Base-by-base conservation (phyloP, 2,797 vertebrate genomes). In the Poeciliopsis presidionis region DNA sequence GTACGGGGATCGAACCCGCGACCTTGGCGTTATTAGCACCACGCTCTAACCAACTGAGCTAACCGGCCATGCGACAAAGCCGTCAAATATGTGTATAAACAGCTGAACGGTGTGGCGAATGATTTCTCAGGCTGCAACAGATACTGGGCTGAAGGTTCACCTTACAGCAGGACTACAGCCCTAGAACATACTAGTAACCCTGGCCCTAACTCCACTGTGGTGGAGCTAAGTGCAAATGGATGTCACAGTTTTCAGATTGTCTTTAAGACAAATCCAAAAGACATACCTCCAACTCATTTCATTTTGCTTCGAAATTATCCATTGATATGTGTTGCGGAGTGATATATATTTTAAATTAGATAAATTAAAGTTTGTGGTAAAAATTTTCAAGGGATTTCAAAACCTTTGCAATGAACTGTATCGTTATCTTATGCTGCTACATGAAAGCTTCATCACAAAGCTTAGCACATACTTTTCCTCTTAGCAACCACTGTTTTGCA, bases 1-100 rank as follows among this genome's bases (percentile, higher is more conserved):
- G 79, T 95, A 95, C 92, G 88, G 94, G 93, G 92, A 95, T 95
- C 91, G 88, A 95, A 95, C 94, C 93, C 92, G 75, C 88, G 75
- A 94, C 93, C 91, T 93, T 94, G 93, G 92, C 92, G 84, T 95
- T 94, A 95, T 95, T 94, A 94, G 93, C 92, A 95, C 95, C 92
- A 95, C 92, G 87, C 94, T 95, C 93, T 95, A 94, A 95, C 94
- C 90, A 92, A 89, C 91, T 92, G 90, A 93, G 91, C 90, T 91
- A 90, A 91, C 90, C 86, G 76, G 91, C 89, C 88, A 4, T 25
- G 0, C 22, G 1, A 7, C 7, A 1, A 1, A 1, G 1, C 1
- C 0, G 0, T 20, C 6, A 49, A 1, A 20, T 49, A 7, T 20
- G 2, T 22, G 2, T 20, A 7, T 49, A 49, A 49, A 7, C 7